A percentile compares a stretch with the other conserved stretches of the same genome.
These are phyloP conservation scores for Formica aserva DNA, from an alignment of 2,888 invertebrate species.

Conservation along the genomic window DNA sequence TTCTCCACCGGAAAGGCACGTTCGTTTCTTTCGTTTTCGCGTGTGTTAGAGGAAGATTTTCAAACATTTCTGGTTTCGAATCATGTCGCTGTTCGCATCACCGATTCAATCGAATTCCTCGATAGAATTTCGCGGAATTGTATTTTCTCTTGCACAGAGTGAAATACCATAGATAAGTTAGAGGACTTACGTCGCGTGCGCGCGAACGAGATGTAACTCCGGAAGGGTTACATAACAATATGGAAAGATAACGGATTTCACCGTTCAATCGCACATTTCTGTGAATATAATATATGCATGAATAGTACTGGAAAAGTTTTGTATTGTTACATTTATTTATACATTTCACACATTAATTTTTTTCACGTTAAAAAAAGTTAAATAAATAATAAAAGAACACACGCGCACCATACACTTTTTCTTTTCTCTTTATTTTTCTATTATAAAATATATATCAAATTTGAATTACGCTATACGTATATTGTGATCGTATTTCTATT, in stretches of 20 bases:
- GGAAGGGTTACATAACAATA: neutral
- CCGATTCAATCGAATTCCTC: slow-evolving; percentile 38
- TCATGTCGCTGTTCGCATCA: slow-evolving; percentile 22
- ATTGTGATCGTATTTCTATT: neutral
- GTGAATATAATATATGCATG: neutral
- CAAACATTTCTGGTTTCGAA: slow-evolving; percentile 3
- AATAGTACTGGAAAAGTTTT: neutral
- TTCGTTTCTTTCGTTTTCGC: neutral
- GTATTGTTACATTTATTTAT: neutral
- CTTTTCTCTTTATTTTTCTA: neutral
- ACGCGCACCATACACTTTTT: too few relatives aligned
- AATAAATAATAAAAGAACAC: neutral
- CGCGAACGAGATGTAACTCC: neutral
- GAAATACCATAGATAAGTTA: slow-evolving; percentile 27
- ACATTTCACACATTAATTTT: neutral
- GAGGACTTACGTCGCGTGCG: slow-evolving; percentile 2
- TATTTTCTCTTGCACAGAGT: slow-evolving; percentile 41
- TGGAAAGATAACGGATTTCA: neutral
- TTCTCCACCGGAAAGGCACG: neutral
- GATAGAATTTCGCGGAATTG: slow-evolving; percentile 20
- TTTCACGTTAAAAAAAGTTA: neutral
- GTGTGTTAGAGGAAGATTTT: slow-evolving; percentile 6
- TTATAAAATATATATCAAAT: neutral
- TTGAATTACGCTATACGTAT: neutral
- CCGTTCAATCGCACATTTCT: neutral